Evolutionary conservation across 2,888 invertebrate genomes (phyloP).

Genomic region (Clunio marinus): DNA sequence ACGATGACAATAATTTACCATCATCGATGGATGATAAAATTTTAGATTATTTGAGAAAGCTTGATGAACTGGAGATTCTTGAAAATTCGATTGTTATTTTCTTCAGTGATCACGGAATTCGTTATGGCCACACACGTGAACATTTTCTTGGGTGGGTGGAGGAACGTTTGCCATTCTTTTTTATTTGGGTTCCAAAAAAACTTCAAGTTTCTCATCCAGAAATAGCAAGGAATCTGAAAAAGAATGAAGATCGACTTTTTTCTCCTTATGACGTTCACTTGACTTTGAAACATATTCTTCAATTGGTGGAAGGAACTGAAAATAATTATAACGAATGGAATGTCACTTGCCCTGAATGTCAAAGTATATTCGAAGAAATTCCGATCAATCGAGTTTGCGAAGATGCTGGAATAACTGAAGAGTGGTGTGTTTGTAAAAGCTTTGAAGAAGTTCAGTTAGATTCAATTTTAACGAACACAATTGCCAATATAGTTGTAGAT

Average conservation of each 20-base stretch:
- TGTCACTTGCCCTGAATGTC: constrained; percentile 62
- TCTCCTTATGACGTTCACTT: constrained; percentile 73
- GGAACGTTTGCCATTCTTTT: constrained; percentile 70
- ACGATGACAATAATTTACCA: constrained; percentile 63
- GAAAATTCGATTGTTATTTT: constrained; percentile 66
- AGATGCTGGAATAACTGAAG: constrained; percentile 63
- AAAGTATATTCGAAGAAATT: constrained; percentile 59
- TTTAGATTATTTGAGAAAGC: constrained; percentile 56
- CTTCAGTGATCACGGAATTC: constrained; percentile 74
- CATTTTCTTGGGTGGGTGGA: constrained; percentile 68
- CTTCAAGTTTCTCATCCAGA: constrained; percentile 56
- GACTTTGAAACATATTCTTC: constrained; percentile 63
- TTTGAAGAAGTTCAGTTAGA: constrained; percentile 48
- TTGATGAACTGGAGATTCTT: constrained; percentile 58
- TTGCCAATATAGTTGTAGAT: not conserved
- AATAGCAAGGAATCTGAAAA: constrained; percentile 55
- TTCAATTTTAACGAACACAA: not conserved
- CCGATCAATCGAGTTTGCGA: constrained; percentile 61
- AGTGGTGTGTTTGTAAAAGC: constrained; percentile 72
- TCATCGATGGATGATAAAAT: constrained; percentile 63
- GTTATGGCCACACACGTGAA: constrained; percentile 65
- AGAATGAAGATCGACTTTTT: constrained; percentile 63
- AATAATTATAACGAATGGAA: constrained; percentile 46
- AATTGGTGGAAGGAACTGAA: constrained; percentile 52
- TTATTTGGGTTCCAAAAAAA: constrained; percentile 62